Evolutionary conservation across 2,888 invertebrate genomes (phyloP).

Genomic region (Herminia tarsipennalis): DNA sequence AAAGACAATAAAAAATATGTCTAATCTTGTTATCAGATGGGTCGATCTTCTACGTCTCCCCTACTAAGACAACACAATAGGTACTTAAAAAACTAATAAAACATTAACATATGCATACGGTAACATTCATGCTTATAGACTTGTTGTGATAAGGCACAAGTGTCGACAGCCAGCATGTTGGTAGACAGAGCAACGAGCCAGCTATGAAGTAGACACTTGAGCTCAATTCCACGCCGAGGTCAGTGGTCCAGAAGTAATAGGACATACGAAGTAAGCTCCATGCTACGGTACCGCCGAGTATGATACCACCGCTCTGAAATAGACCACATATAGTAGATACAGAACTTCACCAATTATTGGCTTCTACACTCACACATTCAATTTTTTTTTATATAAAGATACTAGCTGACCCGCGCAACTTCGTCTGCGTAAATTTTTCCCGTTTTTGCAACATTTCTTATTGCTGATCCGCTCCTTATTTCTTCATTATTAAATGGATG

Average conservation of each 20-base stretch:
- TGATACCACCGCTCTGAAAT: constrained; percentile 71
- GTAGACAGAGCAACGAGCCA: constrained; percentile 72
- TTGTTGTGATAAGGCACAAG: constrained; percentile 70
- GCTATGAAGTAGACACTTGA: constrained; percentile 62
- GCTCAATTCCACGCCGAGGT: constrained; percentile 71
- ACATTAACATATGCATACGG: constrained; percentile 51
- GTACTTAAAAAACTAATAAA: not conserved
- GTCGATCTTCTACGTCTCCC: too few relatives aligned
- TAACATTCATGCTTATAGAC: constrained; percentile 58
- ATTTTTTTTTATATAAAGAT: too few relatives aligned
- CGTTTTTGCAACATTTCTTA: too few relatives aligned
- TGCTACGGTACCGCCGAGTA: constrained; percentile 67
- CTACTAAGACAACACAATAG: too few relatives aligned
- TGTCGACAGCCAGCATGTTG: constrained; percentile 75
- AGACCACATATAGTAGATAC: not conserved
- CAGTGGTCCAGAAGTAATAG: constrained; percentile 79
- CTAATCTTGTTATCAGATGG: too few relatives aligned
- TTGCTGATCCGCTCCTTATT: too few relatives aligned
- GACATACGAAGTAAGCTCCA: constrained; percentile 75
- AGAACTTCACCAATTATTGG: not conserved
- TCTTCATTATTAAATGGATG: too few relatives aligned
- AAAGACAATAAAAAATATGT: too few relatives aligned
- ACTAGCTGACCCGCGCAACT: too few relatives aligned
- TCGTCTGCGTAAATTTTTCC: too few relatives aligned
- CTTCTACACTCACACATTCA: too few relatives aligned